Percentiles rank a stretch among this genome's conserved stretches.
These are phyloP conservation scores for Indicator indicator DNA, from an alignment of 2,113 vertebrate genomes.

Conservation along the genomic window DNA sequence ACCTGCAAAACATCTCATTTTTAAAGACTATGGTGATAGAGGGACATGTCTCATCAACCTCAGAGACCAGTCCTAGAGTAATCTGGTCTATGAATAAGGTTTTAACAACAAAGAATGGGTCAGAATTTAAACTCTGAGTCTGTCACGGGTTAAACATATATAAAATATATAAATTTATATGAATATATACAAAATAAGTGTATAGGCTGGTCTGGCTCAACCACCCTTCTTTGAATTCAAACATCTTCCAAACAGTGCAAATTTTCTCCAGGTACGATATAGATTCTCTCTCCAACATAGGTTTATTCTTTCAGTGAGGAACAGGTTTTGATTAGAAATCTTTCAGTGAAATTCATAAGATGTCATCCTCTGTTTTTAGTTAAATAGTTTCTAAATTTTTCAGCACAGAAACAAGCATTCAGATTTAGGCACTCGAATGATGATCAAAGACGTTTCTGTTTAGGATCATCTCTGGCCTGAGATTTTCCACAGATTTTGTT, in stretches of 20 bases:
- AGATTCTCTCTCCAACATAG: not conserved
- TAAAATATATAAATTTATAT: too few species aligned
- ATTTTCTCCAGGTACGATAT: rapidly evolving
- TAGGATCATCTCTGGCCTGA: not conserved
- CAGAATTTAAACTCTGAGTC: not conserved
- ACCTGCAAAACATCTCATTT: not conserved
- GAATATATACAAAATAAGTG: not conserved
- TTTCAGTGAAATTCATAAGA: not conserved
- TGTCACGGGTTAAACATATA: not conserved
- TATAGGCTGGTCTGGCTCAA: not conserved
- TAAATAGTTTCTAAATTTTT: not conserved
- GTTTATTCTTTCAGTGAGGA: not conserved
- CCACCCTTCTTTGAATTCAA: not conserved
- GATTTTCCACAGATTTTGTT: slow-evolving; percentile 12
- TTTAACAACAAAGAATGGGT: not conserved
- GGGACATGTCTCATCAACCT: not conserved
- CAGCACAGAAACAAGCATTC: not conserved
- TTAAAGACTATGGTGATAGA: not conserved
- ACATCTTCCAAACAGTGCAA: not conserved
- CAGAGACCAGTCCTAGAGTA: not conserved
- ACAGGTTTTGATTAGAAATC: not conserved
- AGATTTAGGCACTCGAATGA: not conserved
- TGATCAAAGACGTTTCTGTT: not conserved
- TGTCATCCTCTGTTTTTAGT: not conserved
- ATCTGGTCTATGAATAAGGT: not conserved